These are phyloP conservation scores for Melipona quadrifasciata DNA, from an alignment of 1,140 invertebrate genomes.

Conservation along the genomic window DNA sequence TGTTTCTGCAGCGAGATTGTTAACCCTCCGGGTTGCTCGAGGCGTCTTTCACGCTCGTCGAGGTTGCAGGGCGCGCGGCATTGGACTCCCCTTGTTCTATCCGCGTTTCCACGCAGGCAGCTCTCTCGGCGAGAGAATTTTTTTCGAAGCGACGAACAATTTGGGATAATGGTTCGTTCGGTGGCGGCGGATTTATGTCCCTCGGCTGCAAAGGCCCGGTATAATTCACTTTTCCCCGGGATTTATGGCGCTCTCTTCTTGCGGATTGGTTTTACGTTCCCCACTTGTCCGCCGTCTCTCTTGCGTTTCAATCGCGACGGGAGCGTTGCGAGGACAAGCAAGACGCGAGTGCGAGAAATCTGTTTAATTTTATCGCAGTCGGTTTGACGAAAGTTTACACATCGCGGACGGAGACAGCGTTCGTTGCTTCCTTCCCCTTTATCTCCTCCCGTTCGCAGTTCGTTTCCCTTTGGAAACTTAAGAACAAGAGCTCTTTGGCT, in stretches of 20 bases:
- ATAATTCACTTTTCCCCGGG: neutral
- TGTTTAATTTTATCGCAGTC: neutral
- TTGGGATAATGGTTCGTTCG: constrained; percentile 5
- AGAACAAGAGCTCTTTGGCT: neutral
- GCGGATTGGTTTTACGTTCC: neutral
- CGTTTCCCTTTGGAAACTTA: neutral
- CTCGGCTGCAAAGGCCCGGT: neutral
- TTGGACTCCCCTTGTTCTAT: neutral
- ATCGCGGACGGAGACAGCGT: neutral
- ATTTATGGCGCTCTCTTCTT: neutral
- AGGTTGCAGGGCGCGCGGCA: neutral
- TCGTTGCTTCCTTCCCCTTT: neutral
- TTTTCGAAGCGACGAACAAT: neutral
- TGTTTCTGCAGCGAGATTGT: constrained; percentile 24
- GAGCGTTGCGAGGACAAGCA: too few species aligned
- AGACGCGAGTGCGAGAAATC: neutral
- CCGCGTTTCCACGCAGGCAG: neutral
- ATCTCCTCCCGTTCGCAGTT: too few species aligned
- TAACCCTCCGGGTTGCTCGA: constrained; percentile 14
- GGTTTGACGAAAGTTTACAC: neutral
- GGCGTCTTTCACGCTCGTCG: constrained; percentile 17
- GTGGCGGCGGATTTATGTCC: neutral
- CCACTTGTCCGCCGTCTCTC: neutral
- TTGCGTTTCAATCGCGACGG: neutral
- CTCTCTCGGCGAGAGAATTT: neutral